Evolutionary conservation across 2,888 invertebrate genomes (phyloP).

Genomic region (Habrosyne pyritoides): DNA sequence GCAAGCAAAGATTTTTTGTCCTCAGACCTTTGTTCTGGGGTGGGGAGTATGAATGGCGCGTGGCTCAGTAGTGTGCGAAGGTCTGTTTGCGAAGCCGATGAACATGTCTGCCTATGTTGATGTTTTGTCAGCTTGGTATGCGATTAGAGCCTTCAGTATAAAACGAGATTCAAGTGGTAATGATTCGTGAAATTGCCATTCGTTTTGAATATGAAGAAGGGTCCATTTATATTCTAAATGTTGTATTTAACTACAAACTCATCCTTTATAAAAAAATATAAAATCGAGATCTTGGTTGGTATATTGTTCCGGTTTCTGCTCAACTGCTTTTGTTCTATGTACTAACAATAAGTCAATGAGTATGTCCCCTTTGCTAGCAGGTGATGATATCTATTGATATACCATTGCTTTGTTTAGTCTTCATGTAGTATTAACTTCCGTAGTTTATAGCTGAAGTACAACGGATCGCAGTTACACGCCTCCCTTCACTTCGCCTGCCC

Average conservation of each 20-base stretch:
- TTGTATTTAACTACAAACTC: too few relatives aligned
- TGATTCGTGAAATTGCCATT: neutral
- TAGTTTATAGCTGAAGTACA: constrained; percentile 36
- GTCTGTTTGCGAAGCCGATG: constrained; percentile 47
- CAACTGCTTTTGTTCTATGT: too few relatives aligned
- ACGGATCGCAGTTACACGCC: constrained; percentile 24
- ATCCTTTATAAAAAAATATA: too few relatives aligned
- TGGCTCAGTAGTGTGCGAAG: constrained; percentile 33
- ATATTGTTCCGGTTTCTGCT: too few relatives aligned
- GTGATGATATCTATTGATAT: neutral
- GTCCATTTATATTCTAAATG: neutral
- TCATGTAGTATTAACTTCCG: constrained; percentile 34
- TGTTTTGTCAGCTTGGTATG: constrained; percentile 33
- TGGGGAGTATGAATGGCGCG: constrained; percentile 51
- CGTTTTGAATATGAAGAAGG: neutral
- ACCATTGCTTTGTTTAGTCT: neutral
- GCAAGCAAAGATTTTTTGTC: constrained; percentile 61
- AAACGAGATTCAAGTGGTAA: neutral
- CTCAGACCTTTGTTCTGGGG: constrained; percentile 51
- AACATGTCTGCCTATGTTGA: constrained; percentile 48
- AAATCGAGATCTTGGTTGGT: too few relatives aligned
- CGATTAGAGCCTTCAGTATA: neutral
- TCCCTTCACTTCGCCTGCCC: constrained; percentile 23
- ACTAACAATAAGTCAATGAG: too few relatives aligned
- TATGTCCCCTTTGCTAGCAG: too few relatives aligned